Base-by-base conservation (phyloP, 1,140 invertebrate genomes). In the Atopsyche davidsoni region DNA sequence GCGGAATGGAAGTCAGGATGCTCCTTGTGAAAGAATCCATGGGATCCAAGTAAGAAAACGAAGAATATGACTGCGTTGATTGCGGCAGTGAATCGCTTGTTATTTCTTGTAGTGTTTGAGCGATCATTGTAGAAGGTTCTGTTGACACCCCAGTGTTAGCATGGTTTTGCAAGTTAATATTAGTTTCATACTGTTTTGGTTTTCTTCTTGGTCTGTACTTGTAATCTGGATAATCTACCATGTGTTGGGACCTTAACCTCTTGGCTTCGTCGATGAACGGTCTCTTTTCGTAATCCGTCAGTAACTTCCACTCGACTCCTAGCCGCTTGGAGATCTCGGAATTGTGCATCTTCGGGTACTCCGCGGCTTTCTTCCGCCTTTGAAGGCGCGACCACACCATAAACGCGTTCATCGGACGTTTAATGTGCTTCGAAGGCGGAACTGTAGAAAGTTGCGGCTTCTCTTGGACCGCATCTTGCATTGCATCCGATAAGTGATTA, bases 241-340 rank as follows among this genome's bases (percentile, higher is more conserved):
- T 87, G 62, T 88, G 85, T 53, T 85, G 78, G 11, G 77, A 75
- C 35, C 86, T 75, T 35, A 87, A 65, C 17, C 82, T 64, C 62
- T 86, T 86, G 0, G 85, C 85, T 69, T 90, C 87, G 63, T 92
- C 88, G 53, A 91, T 90, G 62, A 91, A 92, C 0, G 89, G 89
- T 46, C 79, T 70, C 56, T 85, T 80, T 50, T 87, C 81, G 1
- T 67, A 65, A 43, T 86, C 83, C 17, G 76, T 72, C 21, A 88
- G 66, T 46, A 75, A 66, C 60, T 85, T 85, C 86, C 86, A 89
- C 55, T 81, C 77, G 1, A 73, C 61, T 4, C 83, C 84, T 10
- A 86, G 62, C n/a, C 79, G 63, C 64, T 86, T 86, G 2, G 81
- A 83, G 53, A 86, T 86, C 63, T 86, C 82, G 0, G 84, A 84